A percentile compares a stretch with the other conserved stretches of the same genome.
Conservation (phyloP, 2,888 invertebrate genomes). For the Tupiocoris notatus region DNA sequence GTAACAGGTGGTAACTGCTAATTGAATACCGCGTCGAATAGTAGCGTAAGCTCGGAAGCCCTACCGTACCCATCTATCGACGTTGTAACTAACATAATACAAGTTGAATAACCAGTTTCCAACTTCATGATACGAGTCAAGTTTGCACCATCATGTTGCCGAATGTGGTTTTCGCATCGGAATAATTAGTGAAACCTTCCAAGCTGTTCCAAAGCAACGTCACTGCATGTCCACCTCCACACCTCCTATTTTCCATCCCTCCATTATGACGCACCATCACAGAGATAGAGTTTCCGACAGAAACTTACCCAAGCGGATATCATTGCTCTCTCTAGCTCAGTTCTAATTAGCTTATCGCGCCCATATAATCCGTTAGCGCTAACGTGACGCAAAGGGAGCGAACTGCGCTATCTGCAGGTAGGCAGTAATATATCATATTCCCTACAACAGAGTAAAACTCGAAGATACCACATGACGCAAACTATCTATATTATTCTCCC, state of each 20-base stretch:
- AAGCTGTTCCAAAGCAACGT: neutral
- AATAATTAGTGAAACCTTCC: neutral
- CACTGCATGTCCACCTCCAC: neutral
- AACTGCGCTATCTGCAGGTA: neutral
- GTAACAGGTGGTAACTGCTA: neutral
- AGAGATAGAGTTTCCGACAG: neutral
- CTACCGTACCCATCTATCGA: neutral
- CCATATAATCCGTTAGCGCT: neutral
- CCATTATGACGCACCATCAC: neutral
- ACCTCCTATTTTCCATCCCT: too few relatives aligned
- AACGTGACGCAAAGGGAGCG: neutral
- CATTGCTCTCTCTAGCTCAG: neutral
- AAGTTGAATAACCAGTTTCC: neutral
- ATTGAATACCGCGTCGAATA: too few relatives aligned
- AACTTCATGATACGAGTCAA: neutral
- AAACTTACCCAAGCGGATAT: neutral
- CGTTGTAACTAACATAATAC: neutral
- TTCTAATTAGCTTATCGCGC: neutral
- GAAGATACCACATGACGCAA: too few relatives aligned
- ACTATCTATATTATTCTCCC: too few relatives aligned
- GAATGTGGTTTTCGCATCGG: neutral
- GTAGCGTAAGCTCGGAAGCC: neutral
- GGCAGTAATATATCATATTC: too few relatives aligned
- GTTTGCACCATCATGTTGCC: neutral
- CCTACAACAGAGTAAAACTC: too few relatives aligned